phyloP scores from a whole-genome alignment of 2,797 vertebrate genomes.

The Sebastolobus alascanus region DNA sequence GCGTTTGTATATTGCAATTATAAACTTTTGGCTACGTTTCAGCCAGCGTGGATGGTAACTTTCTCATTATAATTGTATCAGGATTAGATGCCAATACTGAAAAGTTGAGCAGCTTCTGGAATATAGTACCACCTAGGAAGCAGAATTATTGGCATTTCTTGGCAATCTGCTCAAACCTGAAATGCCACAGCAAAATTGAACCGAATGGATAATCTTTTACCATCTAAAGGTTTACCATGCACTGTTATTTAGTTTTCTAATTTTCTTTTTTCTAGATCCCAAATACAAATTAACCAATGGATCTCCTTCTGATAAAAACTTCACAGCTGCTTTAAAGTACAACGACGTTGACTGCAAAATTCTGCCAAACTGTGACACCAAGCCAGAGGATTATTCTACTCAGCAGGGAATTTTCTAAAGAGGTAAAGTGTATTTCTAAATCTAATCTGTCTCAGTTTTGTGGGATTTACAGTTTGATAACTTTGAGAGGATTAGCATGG shows the following conservation, averaged over 20 bases:
- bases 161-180: neutral
- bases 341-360: conserved; percentile 17
- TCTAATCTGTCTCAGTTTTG: neutral
- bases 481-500: no score
- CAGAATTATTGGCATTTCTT: neutral
- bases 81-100: neutral
- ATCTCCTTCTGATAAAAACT: conserved; percentile 12
- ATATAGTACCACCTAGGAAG: neutral
- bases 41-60: neutral
- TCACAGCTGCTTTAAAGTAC: conserved; percentile 24
- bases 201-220: neutral
- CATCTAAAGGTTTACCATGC: neutral
- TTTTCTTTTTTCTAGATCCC: conserved; percentile 22
- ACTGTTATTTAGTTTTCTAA: neutral
- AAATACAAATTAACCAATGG: conserved; percentile 23
- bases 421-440: conserved; percentile 54
- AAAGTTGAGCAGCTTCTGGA: neutral
- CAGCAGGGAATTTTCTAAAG: conserved; percentile 12
- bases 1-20: neutral
- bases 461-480: neutral
- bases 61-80: neutral
- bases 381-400: conserved; percentile 17
- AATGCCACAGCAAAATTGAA: neutral
- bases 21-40: neutral
- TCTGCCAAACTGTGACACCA: conserved; percentile 3